Evolutionary conservation across 2,797 vertebrate species (phyloP).

Genomic region (Acrocephalus scirpaceus): DNA sequence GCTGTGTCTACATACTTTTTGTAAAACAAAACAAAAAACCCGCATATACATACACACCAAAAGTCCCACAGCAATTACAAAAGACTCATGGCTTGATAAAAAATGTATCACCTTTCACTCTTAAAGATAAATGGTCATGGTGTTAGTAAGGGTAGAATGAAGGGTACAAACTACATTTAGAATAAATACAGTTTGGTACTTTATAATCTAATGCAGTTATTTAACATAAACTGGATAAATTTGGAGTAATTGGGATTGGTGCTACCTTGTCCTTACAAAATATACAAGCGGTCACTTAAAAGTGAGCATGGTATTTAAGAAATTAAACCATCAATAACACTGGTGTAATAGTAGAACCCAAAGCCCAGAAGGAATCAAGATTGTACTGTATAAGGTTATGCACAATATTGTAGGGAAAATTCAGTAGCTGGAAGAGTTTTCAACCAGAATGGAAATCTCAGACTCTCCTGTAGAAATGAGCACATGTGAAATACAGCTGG

Average conservation of each 20-base stretch:
- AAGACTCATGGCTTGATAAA: not conserved
- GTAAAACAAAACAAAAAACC: not conserved
- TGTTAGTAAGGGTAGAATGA: not conserved
- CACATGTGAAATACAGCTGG: not conserved
- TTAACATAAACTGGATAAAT: not conserved
- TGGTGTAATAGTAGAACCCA: not conserved
- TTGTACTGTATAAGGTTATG: not conserved
- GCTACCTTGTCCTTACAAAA: not conserved
- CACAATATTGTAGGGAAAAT: not conserved
- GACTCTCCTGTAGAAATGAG: not conserved
- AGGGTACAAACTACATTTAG: not conserved
- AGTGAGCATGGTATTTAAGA: not conserved
- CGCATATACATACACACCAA: fast-evolving
- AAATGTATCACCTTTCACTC: not conserved
- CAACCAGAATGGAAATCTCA: not conserved
- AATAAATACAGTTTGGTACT: not conserved
- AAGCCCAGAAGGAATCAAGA: not conserved
- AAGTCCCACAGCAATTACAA: not conserved
- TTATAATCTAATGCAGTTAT: not conserved
- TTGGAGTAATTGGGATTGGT: not conserved
- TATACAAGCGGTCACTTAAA: not conserved
- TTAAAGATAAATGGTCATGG: not conserved
- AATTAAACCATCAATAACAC: not conserved
- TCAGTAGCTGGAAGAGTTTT: not conserved
- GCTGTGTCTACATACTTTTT: not conserved